Evolutionary conservation across 2,113 vertebrate genomes (phyloP), one percentile per base, ranked within the genome.

Genomic region (Axis porcinus): DNA sequence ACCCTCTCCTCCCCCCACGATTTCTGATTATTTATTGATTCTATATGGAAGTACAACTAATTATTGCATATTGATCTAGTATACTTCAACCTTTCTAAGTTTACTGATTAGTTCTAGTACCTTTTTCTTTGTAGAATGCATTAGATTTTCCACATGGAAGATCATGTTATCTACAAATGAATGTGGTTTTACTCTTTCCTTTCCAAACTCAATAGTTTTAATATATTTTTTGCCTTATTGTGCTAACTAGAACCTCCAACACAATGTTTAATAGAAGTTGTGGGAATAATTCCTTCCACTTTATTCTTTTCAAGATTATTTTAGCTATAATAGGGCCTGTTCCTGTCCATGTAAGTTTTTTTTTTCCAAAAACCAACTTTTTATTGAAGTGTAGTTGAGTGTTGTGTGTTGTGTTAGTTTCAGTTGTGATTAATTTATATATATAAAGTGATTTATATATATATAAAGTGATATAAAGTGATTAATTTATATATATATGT

Each of bases 241-340:
- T 30, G 45, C 54, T 58, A 45, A 47, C 43, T 58, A 58, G 70
- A 90, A n/a, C 2, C 30, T 90, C 28, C 40, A 57, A 30, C 33
- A 47, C 54, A 58, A n/a, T 58, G 70, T 27, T 58, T 55, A 58
- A 79, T 57, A 47, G 70, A 90, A 90, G 40, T 45, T 90, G 28
- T 90, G 19, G 70, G 40, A 47, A 4, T 79, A 43, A n/a, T 90
- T 90, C 70, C 40, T 47, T 90, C 40, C 21, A 79, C 40, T 60
- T 90, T 28, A 47, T 91, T 86, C 23, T 88, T 88, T 10, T 79
- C 43, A 91, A 60, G 87, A 60, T 79, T 47, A 55, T 79, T 78
- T 60, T 91, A 58, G 19, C 54, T 58, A 79, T 90, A 47, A 43
- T 90, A 90, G 8, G 54, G 19, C 40, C 30, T 47, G 8, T 50